Conservation (phyloP, 2,888 invertebrate genomes). For the Clostera curtula region DNA sequence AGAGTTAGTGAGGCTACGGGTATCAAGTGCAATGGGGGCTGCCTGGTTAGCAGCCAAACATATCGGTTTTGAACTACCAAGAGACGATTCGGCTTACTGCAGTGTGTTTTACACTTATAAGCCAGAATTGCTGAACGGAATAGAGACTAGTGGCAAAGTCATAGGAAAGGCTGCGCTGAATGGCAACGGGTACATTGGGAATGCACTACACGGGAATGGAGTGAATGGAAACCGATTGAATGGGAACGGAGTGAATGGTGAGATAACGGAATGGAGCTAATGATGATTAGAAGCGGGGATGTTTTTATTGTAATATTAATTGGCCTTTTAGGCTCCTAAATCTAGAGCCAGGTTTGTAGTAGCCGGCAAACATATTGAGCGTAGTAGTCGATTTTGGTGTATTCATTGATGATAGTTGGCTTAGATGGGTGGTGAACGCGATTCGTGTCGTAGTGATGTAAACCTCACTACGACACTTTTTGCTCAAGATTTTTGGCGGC, state of each 20-base stretch:
- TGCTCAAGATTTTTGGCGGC: too few relatives aligned
- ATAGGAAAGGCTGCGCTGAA: constrained; percentile 20
- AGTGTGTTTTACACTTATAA: constrained; percentile 77
- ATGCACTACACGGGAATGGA: constrained; percentile 17
- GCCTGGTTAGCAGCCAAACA: constrained; percentile 88
- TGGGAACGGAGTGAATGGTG: constrained; percentile 18
- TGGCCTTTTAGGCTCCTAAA: neutral
- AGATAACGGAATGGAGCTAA: constrained; percentile 19
- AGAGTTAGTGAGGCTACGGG: constrained; percentile 80
- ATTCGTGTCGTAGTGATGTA: too few relatives aligned
- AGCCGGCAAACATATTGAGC: too few relatives aligned
- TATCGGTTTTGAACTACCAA: constrained; percentile 76
- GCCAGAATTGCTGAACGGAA: constrained; percentile 22
- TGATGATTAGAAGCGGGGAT: constrained; percentile 1
- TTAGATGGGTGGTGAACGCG: too few relatives aligned
- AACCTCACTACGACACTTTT: too few relatives aligned
- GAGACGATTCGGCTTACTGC: constrained; percentile 82
- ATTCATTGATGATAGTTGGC: too few relatives aligned
- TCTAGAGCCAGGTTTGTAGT: too few relatives aligned
- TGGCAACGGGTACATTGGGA: constrained; percentile 22
- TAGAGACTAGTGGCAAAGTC: constrained; percentile 15
- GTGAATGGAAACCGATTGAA: too few relatives aligned
- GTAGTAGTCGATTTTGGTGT: too few relatives aligned
- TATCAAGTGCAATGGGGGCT: constrained; percentile 89
- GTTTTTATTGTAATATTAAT: neutral